Evolutionary conservation across 2,888 invertebrate species (phyloP).

Genomic region (Athalia cordata): DNA sequence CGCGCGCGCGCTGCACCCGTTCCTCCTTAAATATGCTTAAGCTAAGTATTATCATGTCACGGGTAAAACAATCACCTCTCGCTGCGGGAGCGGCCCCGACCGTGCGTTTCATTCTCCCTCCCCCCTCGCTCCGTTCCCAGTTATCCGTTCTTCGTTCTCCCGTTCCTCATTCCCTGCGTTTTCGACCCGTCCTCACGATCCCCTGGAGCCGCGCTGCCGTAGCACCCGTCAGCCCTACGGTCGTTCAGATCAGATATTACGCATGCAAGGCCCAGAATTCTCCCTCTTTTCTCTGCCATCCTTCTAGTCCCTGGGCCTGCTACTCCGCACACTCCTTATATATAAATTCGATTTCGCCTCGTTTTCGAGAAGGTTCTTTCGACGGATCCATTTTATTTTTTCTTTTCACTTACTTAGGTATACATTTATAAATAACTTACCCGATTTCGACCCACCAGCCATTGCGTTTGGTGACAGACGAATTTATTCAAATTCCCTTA

Average conservation of each 20-base stretch:
- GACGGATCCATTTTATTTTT: not conserved
- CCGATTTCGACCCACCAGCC: not conserved
- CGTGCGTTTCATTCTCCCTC: slow-evolving; percentile 48
- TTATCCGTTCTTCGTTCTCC: slow-evolving; percentile 39
- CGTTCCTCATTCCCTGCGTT: slow-evolving; percentile 50
- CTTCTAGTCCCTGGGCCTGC: slow-evolving; percentile 12
- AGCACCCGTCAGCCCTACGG: slow-evolving; percentile 54
- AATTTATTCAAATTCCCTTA: slow-evolving; percentile 37
- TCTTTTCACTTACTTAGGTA: not conserved
- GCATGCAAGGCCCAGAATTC: slow-evolving; percentile 66
- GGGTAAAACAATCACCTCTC: slow-evolving; percentile 40
- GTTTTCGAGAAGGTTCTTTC: slow-evolving; percentile 11
- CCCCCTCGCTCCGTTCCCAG: slow-evolving; percentile 54
- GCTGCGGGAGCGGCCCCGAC: not conserved
- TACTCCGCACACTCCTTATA: slow-evolving; percentile 49
- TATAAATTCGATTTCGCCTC: slow-evolving; percentile 37
- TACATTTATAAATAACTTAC: not conserved
- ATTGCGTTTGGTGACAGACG: slow-evolving; percentile 34
- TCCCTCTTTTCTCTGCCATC: slow-evolving; percentile 50
- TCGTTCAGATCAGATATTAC: slow-evolving; percentile 69
- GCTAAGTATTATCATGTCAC: slow-evolving; percentile 44
- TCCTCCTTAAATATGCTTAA: slow-evolving; percentile 39
- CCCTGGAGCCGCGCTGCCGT: slow-evolving; percentile 47
- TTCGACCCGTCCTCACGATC: slow-evolving; percentile 42
- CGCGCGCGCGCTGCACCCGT: not conserved